Base-by-base conservation (phyloP, 2,797 vertebrate species). In the Aulostomus chinensis region DNA sequence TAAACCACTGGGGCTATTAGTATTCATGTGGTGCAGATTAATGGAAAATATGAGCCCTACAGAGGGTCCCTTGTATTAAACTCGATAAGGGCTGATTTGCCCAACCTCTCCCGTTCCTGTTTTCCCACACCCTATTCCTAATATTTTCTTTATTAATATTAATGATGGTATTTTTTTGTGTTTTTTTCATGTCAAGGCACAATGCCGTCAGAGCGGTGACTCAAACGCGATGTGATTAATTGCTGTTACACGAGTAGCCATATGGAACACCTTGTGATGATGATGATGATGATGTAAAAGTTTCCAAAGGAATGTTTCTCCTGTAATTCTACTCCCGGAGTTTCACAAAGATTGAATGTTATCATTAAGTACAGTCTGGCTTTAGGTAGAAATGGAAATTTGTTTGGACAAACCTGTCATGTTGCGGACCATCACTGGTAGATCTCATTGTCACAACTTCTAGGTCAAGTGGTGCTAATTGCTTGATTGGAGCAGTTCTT, bases 1-100 rank as follows among this genome's bases (percentile, higher is more conserved):
- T 91, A 89, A 88, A 77, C 73, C 66, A 78, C 75, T 48, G 5
- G 76, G 68, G 76, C 81, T 76, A 89, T 92, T 90, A 91, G 87
- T 89, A 92, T 92, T 90, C 91, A 90, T 89, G 76, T 28, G 50
- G 75, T 33, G 69, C 74, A 78, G 79, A 89, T 86, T 88, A 89
- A 89, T 88, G 81, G 79, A 85, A 88, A 90, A 87, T 88, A 85
- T 81, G 84, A 88, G 85, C 65, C 64, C 69, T 81, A 78, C 73
- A 73, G 69, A 81, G 75, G 73, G 78, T 69, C 76, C 71, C 54
- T 78, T 62, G 74, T 80, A 91, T 90, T 88, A 91, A 85, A 91
- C 86, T 88, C 58, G 69, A 87, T 89, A 83, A 88, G 84, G 63
- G 69, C 77, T 76, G 78, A 88, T 88, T 88, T 90, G 76, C 78